phyloP scores from a whole-genome alignment of 53 echinoderm and acorn worm species.

The Pentamera pediparva region DNA sequence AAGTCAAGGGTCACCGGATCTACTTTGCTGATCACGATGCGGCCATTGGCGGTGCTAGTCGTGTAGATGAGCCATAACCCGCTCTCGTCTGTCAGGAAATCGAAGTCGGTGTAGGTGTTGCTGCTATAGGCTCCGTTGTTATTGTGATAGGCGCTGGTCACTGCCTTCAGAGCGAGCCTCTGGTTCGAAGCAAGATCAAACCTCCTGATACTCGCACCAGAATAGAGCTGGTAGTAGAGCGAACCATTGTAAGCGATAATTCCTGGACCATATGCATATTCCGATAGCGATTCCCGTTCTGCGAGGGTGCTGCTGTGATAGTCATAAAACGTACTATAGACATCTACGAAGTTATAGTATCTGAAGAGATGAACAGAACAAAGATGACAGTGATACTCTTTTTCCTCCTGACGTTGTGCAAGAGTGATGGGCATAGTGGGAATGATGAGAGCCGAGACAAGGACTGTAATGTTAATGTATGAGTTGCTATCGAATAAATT shows the following conservation, averaged over 20 bases:
- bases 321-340: not conserved
- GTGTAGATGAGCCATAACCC: slow-evolving; percentile 65
- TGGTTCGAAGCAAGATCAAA: not conserved
- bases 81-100: slow-evolving; percentile 46
- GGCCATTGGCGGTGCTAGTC: not conserved
- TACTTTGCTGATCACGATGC: slow-evolving; percentile 36
- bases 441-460: too few relatives aligned
- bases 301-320: not conserved
- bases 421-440: too few relatives aligned
- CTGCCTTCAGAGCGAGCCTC: too few relatives aligned
- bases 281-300: not conserved
- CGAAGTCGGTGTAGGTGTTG: slow-evolving; percentile 25
- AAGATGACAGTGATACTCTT: too few relatives aligned
- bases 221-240: slow-evolving; percentile 29
- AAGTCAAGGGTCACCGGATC: slow-evolving; percentile 48
- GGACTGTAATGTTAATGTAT: too few relatives aligned
- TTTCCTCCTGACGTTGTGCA: too few relatives aligned
- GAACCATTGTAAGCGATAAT: slow-evolving; percentile 48
- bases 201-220: not conserved
- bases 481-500: too few relatives aligned
- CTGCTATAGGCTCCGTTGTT: not conserved
- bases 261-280: slow-evolving; percentile 13
- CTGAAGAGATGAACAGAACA: too few relatives aligned
- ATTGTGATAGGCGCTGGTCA: slow-evolving; percentile 17
- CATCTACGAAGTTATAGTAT: too few relatives aligned